Evolutionary conservation across 2,113 vertebrate species (phyloP).

Genomic region (Dasyurus viverrinus): DNA sequence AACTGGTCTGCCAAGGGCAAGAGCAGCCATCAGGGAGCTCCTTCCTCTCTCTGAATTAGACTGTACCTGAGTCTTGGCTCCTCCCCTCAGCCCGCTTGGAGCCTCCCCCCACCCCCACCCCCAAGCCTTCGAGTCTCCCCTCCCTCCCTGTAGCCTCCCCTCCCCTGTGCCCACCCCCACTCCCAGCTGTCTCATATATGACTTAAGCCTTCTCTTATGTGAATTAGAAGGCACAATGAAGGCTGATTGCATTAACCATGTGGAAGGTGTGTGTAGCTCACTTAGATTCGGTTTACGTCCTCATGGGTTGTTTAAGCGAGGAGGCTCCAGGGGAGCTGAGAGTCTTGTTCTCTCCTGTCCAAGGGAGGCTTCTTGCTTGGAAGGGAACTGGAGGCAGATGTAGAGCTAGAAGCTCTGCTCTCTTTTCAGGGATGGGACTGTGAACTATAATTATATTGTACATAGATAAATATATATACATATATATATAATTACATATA

Average conservation of each 20-base stretch:
- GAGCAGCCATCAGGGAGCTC: not conserved
- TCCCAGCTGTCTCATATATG: not conserved
- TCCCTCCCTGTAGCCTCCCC: not conserved
- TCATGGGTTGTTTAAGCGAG: not conserved
- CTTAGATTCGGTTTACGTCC: not conserved
- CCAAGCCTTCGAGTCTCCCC: not conserved
- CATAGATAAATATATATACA: too few relatives aligned
- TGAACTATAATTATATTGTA: not conserved
- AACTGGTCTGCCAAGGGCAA: not conserved
- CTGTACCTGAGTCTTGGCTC: not conserved
- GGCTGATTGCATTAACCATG: not conserved
- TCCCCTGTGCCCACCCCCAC: not conserved
- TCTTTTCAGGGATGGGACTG: not conserved
- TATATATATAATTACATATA: too few relatives aligned
- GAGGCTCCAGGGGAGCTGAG: not conserved
- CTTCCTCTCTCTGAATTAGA: not conserved
- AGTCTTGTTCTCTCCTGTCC: not conserved
- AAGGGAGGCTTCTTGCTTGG: not conserved
- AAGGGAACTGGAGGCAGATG: not conserved
- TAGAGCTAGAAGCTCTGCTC: not conserved
- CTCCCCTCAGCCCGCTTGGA: not conserved
- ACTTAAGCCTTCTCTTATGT: not conserved
- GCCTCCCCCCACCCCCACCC: too few relatives aligned
- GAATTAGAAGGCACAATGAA: not conserved
- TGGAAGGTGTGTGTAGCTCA: not conserved